These are phyloP conservation scores for Druceiella hillmani DNA, from an alignment of 2,888 invertebrate genomes.

Conservation along the genomic window DNA sequence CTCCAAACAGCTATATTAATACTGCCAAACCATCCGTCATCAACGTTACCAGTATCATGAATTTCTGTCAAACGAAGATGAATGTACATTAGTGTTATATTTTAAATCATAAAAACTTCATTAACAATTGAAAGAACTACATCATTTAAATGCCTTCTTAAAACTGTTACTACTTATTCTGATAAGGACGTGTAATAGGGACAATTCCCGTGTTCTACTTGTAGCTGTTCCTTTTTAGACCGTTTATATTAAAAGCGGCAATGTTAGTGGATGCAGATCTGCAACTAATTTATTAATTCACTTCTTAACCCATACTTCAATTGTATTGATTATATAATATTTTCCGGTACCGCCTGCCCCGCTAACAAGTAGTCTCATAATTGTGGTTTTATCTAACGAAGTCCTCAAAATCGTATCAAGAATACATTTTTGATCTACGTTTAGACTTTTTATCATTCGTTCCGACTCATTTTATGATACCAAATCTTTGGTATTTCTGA, in stretches of 20 bases:
- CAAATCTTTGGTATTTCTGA: too few species aligned
- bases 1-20: constrained; percentile 3
- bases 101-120: too few species aligned
- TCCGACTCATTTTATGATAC: too few species aligned
- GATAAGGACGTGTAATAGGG: constrained; percentile 26
- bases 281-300: constrained; percentile 20
- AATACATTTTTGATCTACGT: constrained; percentile 24
- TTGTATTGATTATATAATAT: constrained; percentile 23
- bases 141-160: constrained; percentile 21
- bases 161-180: constrained; percentile 15
- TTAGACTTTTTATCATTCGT: constrained; percentile 19
- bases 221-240: constrained; percentile 27
- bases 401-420: constrained; percentile 19
- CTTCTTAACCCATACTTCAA: constrained; percentile 22
- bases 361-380: constrained; percentile 20
- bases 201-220: constrained; percentile 26
- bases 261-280: constrained; percentile 27
- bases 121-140: constrained; percentile 24
- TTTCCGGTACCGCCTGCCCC: constrained; percentile 26
- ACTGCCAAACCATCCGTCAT: constrained; percentile 3
- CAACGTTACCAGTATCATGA: constrained; percentile 2
- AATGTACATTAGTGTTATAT: constrained; percentile 25
- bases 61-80: constrained; percentile 21
- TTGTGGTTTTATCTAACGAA: constrained; percentile 11
- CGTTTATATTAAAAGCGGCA: constrained; percentile 27